phyloP scores from a whole-genome alignment of 2,888 invertebrate genomes.

The Ophion ellenae region DNA sequence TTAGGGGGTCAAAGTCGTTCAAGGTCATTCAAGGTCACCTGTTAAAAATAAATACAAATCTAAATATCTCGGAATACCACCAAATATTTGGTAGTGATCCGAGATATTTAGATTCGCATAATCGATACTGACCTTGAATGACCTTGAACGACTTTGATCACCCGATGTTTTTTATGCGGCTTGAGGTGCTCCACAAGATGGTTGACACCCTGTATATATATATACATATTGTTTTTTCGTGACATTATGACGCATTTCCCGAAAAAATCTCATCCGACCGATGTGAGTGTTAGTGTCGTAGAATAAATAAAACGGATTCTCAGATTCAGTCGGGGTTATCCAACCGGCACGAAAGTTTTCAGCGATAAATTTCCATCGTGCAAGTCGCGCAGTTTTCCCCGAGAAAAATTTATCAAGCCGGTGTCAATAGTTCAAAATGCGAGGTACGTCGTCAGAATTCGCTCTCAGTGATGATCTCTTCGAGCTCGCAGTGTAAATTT shows the following conservation, averaged over 20 bases:
- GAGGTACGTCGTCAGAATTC: background rate
- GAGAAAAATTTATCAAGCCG: conserved; percentile 5
- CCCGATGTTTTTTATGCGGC: too few species aligned
- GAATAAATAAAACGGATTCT: conserved; percentile 9
- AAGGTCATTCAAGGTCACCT: too few species aligned
- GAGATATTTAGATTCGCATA: too few species aligned
- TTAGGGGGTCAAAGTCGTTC: too few species aligned
- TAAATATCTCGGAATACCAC: too few species aligned
- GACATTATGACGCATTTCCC: conserved; percentile 9
- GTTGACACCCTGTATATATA: too few species aligned
- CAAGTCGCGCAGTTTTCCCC: background rate
- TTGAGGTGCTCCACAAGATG: too few species aligned
- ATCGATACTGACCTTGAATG: too few species aligned
- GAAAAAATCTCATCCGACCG: conserved; percentile 47
- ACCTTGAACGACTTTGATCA: too few species aligned
- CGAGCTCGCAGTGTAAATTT: conserved; percentile 1
- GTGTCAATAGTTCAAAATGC: conserved; percentile 50
- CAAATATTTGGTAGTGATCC: too few species aligned
- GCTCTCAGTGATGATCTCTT: background rate
- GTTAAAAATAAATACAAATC: too few species aligned
- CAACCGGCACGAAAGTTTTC: background rate
- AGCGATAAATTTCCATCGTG: conserved; percentile 7
- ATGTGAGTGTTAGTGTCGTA: conserved; percentile 13
- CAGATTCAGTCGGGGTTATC: conserved; percentile 36
- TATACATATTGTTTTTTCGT: background rate